Evolutionary conservation across 2,888 invertebrate species (phyloP), one percentile per base, ranked within the genome.

Genomic region (Melanostoma scalare): DNA sequence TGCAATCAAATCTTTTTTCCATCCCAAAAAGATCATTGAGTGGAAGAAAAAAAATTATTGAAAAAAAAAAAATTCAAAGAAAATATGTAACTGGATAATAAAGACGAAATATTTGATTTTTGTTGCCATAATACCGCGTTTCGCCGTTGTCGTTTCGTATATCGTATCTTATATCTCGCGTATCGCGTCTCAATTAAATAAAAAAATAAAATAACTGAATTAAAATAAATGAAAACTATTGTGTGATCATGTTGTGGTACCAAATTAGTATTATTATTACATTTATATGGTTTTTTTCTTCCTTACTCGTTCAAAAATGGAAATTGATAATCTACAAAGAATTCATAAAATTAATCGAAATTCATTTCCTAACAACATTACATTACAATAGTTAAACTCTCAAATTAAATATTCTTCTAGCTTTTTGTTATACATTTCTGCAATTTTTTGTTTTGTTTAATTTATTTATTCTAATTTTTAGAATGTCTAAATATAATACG

Each of bases 191-290:
- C 71, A 81, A 85, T 52, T 79, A 42, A 75, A 61, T 72, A 44
- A 52, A 60, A 50, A 69, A 52, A 42, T 55, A 63, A 6, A 53
- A 67, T 38, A 44, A 74, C 46, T 20, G 50, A 48, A 10, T 50
- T 6, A 60, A 65, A 69, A 73, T 69, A 61, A 61, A 71, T 71
- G 71, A 61, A 79, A 79, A 79, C 84, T 76, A 72, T 85, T 46
- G 79, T 85, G 80, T 85, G 76, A 85, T 80, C 72, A 80, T 85
- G 44, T 80, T 76, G 75, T 85, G 80, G 79, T 85, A 85, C 85
- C 80, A 85, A 85, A 85, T 85, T 85, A 80, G 85, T 85, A 80
- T 85, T 85, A 85, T 75, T 67, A 63, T 79, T 71, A 79, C 55
- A 67, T 67, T 75, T 76, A 65, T 50, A 68, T 63, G 46, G 53